phyloP scores from a whole-genome alignment of 2,113 vertebrate species.

The Campylomormyrus tamandua region DNA sequence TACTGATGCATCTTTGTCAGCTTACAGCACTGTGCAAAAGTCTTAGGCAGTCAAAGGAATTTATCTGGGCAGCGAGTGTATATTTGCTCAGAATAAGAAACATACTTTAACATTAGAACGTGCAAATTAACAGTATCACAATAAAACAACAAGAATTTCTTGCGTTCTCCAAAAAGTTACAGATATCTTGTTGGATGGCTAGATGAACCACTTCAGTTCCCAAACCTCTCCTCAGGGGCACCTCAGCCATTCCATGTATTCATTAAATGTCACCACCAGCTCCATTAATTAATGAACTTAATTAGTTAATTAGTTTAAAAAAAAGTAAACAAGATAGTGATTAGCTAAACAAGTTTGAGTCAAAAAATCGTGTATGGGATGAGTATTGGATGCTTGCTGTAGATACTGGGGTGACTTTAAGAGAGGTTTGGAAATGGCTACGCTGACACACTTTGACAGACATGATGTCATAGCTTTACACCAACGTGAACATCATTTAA shows the following conservation, averaged over 20 bases:
- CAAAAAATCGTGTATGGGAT: background rate
- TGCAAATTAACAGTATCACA: background rate
- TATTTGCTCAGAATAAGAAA: background rate
- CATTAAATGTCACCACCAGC: background rate
- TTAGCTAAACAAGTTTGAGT: background rate
- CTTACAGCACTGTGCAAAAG: background rate
- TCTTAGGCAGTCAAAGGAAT: background rate
- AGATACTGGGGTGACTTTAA: background rate
- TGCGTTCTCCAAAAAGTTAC: background rate
- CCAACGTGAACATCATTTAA: background rate
- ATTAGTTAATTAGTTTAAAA: background rate
- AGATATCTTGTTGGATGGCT: background rate
- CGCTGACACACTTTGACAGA: background rate
- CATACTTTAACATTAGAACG: background rate
- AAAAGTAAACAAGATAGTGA: background rate
- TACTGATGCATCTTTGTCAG: background rate
- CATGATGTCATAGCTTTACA: background rate
- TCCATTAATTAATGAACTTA: background rate
- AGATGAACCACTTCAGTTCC: background rate
- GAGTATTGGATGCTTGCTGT: background rate
- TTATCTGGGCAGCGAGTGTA: background rate
- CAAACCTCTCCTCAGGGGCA: background rate
- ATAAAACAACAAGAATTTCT: background rate
- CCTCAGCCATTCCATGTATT: background rate
- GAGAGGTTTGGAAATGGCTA: background rate